Evolutionary conservation across 2,888 invertebrate genomes (phyloP), one percentile per base, ranked within the genome.

Genomic region (Lasiommata megera): DNA sequence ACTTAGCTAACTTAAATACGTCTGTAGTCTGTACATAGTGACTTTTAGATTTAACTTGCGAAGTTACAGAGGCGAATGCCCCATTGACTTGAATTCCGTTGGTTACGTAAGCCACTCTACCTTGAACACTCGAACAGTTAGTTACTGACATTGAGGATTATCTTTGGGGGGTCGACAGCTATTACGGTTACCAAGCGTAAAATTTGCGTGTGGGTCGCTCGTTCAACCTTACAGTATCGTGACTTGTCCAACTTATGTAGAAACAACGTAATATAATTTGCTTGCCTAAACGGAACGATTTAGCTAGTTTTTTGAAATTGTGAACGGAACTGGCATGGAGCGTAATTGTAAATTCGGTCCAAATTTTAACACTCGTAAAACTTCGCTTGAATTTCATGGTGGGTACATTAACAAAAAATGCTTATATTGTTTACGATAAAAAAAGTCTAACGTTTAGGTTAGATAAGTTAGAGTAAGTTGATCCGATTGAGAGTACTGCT

Each of bases 191-290:
- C 64, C 68, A 69, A 75, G 80, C 77, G 83, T 79, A 73, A 69
- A 66, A 79, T 77, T 80, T 73, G 86, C 86, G 85, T 88, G 87
- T 76, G 69, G 64, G 66, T 67, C 69, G 68, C 69, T 73, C 77
- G 76, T 86, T 81, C 74, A 70, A 67, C 69, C 68, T 71, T 67
- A 73, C 73, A 72, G 70, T 82, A 71, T 77, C 88, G 86, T 87
- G 85, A 85, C 84, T 80, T 71, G 76, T 73, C 70, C 71, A 75
- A 76, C 73, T 80, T 75, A 71, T 74, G 73, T 68, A 67, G 73
- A 72, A 76, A 82, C 76, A 77, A 76, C 69, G 73, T 74, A 71
- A 74, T 82, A 83, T 81, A 82, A 82, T 81, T 64, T 60, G 56
- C 58, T 58, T 56, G 18, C 44, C 44, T 54, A 48, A 50, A 52